A percentile compares a stretch with the other conserved stretches of the same genome.
These are phyloP conservation scores for Eupithecia inturbata DNA, from an alignment of 2,888 invertebrate species.

Conservation along the genomic window DNA sequence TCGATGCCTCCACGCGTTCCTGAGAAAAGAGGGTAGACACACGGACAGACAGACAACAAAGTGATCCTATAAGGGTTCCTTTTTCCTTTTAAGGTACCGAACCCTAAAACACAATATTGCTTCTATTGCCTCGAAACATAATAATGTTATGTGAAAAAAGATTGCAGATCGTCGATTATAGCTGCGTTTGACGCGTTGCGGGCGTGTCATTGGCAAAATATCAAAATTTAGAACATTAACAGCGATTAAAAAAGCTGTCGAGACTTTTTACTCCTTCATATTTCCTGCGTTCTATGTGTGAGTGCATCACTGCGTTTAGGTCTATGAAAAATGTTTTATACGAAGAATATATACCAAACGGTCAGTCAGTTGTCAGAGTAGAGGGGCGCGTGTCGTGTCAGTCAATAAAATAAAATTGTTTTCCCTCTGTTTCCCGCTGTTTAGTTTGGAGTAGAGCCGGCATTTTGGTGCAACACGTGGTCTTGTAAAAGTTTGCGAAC, in stretches of 20 bases:
- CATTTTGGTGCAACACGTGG: slow-evolving; percentile 71
- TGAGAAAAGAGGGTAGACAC: too few relatives aligned
- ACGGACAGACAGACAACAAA: too few relatives aligned
- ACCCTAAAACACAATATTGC: background rate
- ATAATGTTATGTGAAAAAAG: slow-evolving; percentile 6
- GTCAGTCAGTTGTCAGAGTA: slow-evolving; percentile 79
- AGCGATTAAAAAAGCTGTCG: slow-evolving; percentile 49
- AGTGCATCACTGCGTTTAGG: slow-evolving; percentile 65
- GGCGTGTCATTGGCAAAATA: slow-evolving; percentile 55
- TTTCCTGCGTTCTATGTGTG: slow-evolving; percentile 46
- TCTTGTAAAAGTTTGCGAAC: slow-evolving; percentile 60
- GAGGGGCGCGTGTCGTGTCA: slow-evolving; percentile 63
- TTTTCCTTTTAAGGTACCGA: too few relatives aligned
- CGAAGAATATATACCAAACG: slow-evolving; percentile 70
- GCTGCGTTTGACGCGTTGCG: slow-evolving; percentile 26
- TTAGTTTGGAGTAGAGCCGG: slow-evolving; percentile 38
- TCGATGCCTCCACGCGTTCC: too few relatives aligned
- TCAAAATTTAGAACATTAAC: slow-evolving; percentile 59
- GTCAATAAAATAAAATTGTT: slow-evolving; percentile 63
- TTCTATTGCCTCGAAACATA: background rate
- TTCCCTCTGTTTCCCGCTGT: slow-evolving; percentile 49
- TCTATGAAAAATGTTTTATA: slow-evolving; percentile 79
- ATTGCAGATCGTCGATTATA: slow-evolving; percentile 38
- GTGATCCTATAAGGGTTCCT: too few relatives aligned
- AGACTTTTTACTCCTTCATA: slow-evolving; percentile 48